Evolutionary conservation across 2,888 invertebrate genomes (phyloP).

Genomic region (Mesoligia furuncula): DNA sequence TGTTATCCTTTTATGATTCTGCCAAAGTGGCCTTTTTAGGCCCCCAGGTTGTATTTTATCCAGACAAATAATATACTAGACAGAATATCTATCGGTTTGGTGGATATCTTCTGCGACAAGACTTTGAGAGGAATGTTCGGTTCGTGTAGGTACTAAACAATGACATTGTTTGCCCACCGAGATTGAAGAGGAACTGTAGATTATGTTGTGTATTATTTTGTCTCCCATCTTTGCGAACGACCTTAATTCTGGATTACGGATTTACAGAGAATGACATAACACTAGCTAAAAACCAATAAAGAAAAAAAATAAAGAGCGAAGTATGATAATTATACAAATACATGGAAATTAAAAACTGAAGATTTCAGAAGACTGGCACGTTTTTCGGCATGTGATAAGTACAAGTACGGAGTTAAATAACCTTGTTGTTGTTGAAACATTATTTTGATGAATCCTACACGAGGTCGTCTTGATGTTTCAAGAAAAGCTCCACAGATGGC

Average conservation of each 20-base stretch:
- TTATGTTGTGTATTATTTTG: slow-evolving; percentile 42
- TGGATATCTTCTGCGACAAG: slow-evolving; percentile 42
- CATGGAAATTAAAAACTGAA: background rate
- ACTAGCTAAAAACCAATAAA: background rate
- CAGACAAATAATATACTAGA: slow-evolving; percentile 42
- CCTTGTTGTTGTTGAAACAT: background rate
- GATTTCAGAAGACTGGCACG: background rate
- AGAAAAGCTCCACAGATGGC: slow-evolving; percentile 8
- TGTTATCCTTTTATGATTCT: too few species aligned
- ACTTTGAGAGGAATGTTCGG: slow-evolving; percentile 40
- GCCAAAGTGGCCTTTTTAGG: too few species aligned
- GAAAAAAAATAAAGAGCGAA: background rate
- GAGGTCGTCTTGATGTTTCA: slow-evolving; percentile 7
- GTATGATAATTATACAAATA: background rate
- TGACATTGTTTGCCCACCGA: slow-evolving; percentile 57
- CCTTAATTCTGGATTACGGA: slow-evolving; percentile 1
- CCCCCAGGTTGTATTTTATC: background rate
- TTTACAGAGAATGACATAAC: background rate
- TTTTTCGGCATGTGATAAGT: too few species aligned
- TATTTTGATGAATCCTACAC: background rate
- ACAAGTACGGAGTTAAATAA: background rate
- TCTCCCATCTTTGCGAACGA: background rate
- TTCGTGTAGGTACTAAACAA: slow-evolving; percentile 50
- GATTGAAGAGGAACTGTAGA: slow-evolving; percentile 44
- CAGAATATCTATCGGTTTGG: slow-evolving; percentile 23